phyloP scores from a whole-genome alignment of 1,140 invertebrate species.

The Drosophila sechellia region DNA sequence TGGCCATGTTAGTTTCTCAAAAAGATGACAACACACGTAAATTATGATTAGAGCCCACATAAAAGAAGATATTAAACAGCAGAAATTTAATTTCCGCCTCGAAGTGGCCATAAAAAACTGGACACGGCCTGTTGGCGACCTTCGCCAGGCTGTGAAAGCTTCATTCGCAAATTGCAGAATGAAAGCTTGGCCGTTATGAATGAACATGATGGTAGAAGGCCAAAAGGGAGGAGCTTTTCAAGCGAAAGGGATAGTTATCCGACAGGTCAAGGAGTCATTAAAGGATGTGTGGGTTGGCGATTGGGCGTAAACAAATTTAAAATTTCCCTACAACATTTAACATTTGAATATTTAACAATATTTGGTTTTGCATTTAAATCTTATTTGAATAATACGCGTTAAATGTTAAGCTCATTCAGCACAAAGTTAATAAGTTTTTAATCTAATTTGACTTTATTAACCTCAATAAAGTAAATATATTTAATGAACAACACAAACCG shows the following conservation, averaged over 20 bases:
- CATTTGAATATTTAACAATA: too few species aligned
- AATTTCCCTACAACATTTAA: neutral
- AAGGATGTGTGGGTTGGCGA: slow-evolving; percentile 3
- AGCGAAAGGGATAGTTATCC: neutral
- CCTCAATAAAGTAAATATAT: slow-evolving; percentile 20
- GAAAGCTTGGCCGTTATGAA: slow-evolving; percentile 38
- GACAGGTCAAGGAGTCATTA: slow-evolving; percentile 33
- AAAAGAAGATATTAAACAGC: slow-evolving; percentile 23
- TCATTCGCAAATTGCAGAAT: slow-evolving; percentile 8
- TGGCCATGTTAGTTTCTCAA: slow-evolving; percentile 32
- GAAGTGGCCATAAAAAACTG: slow-evolving; percentile 9
- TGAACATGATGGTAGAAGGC: slow-evolving; percentile 18
- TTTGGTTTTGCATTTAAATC: too few species aligned
- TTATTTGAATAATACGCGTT: neutral
- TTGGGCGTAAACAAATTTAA: neutral
- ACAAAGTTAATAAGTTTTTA: slow-evolving; percentile 3
- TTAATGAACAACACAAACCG: slow-evolving; percentile 12
- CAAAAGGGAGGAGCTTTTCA: slow-evolving; percentile 16
- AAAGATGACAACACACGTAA: neutral
- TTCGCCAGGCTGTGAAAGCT: slow-evolving; percentile 59
- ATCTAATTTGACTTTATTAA: slow-evolving; percentile 18
- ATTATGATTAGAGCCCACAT: slow-evolving; percentile 16
- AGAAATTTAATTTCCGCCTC: slow-evolving; percentile 38
- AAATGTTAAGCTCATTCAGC: neutral
- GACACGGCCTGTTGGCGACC: slow-evolving; percentile 29